Evolutionary conservation across 2,888 invertebrate species (phyloP).

Genomic region (Eupithecia subfuscata): DNA sequence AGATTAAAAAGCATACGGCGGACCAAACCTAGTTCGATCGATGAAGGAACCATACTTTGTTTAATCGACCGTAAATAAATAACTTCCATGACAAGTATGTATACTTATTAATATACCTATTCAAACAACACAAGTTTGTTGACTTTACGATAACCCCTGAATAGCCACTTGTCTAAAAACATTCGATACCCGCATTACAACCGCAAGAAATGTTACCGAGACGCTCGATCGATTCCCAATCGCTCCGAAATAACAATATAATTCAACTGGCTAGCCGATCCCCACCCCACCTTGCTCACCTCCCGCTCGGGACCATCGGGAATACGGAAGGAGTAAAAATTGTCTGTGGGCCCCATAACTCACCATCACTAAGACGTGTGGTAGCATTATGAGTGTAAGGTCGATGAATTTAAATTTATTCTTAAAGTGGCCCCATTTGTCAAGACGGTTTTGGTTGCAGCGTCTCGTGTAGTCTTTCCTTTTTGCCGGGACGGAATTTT

Average conservation of each 20-base stretch:
- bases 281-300: constrained; percentile 34
- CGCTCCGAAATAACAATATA: constrained; percentile 57
- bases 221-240: constrained; percentile 54
- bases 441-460: constrained; percentile 39
- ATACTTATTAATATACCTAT: not conserved
- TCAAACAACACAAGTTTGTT: not conserved
- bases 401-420: constrained; percentile 58
- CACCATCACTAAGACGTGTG: constrained; percentile 53
- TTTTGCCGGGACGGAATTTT: constrained; percentile 14
- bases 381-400: constrained; percentile 49
- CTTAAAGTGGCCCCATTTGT: constrained; percentile 51
- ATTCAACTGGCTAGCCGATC: constrained; percentile 55
- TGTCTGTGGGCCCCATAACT: constrained; percentile 49
- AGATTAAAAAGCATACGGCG: not conserved
- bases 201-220: constrained; percentile 43
- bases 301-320: constrained; percentile 34
- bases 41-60: not conserved
- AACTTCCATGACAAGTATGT: not conserved
- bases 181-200: constrained; percentile 40
- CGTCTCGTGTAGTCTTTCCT: constrained; percentile 26
- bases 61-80: not conserved
- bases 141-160: not conserved
- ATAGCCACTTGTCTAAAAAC: constrained; percentile 29
- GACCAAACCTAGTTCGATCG: not conserved
- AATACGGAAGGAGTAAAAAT: constrained; percentile 51